Evolutionary conservation across 37 sponge, comb jelly and placozoan species (phyloP).

Genomic region (Ephydatia muelleri): DNA sequence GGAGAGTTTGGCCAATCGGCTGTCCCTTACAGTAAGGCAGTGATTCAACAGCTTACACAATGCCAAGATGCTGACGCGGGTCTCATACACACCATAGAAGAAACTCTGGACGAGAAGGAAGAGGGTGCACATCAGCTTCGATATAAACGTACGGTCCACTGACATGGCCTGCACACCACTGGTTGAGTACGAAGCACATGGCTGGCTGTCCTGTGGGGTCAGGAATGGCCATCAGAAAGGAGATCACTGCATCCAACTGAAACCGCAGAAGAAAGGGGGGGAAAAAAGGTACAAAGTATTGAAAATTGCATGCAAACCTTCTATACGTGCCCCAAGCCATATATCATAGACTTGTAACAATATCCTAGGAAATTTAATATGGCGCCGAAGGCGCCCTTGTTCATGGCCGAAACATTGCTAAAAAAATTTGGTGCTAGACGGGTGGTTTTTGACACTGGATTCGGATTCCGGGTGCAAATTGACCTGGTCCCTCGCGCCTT

Average conservation of each 20-base stretch:
- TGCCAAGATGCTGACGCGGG: constrained; percentile 53
- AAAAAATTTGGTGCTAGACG: too few relatives aligned
- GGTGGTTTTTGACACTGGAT: too few relatives aligned
- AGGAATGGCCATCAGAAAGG: constrained; percentile 71
- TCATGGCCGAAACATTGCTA: too few relatives aligned
- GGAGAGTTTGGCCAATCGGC: constrained; percentile 31
- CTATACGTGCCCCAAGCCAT: background rate
- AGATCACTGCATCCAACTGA: constrained; percentile 63
- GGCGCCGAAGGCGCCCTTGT: too few relatives aligned
- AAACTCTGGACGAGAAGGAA: constrained; percentile 30
- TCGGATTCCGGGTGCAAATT: too few relatives aligned
- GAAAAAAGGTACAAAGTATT: background rate
- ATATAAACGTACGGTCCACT: background rate
- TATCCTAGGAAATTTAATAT: too few relatives aligned
- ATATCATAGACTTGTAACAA: background rate
- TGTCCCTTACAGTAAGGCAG: constrained; percentile 55
- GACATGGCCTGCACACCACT: constrained; percentile 74
- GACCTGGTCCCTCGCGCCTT: too few relatives aligned
- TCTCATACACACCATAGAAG: constrained; percentile 78
- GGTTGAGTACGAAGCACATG: constrained; percentile 63
- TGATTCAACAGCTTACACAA: constrained; percentile 61
- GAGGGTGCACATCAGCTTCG: background rate
- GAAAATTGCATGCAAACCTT: background rate
- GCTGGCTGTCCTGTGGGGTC: constrained; percentile 79
- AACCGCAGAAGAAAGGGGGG: background rate